Evolutionary conservation across 2,888 invertebrate genomes (phyloP).

Genomic region (Amiota minor): DNA sequence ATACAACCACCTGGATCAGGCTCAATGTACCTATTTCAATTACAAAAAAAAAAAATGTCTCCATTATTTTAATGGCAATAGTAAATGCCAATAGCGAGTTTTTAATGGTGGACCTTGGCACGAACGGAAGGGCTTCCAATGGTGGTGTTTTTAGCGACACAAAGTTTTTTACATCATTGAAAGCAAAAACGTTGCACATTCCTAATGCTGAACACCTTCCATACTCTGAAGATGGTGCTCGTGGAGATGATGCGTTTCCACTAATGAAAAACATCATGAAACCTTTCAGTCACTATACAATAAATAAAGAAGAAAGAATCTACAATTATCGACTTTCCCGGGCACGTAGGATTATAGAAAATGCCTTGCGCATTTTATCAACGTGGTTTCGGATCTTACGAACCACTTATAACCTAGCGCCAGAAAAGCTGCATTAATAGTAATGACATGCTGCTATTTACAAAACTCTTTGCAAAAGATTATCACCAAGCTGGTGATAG

Average conservation of each 20-base stretch:
- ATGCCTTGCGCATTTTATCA: not conserved
- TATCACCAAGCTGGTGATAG: too few relatives aligned
- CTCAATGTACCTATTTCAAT: too few relatives aligned
- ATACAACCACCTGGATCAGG: too few relatives aligned
- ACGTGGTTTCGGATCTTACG: too few relatives aligned
- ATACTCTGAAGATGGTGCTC: not conserved
- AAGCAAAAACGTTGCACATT: too few relatives aligned
- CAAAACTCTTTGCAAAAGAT: too few relatives aligned
- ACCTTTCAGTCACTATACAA: not conserved
- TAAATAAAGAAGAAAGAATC: not conserved
- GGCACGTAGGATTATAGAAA: not conserved
- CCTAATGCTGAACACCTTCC: not conserved
- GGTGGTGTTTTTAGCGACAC: not conserved
- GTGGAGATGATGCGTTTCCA: not conserved
- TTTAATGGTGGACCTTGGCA: not conserved
- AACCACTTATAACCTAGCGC: too few relatives aligned
- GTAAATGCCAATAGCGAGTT: not conserved
- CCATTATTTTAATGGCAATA: too few relatives aligned
- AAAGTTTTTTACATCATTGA: not conserved
- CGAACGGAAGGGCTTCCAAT: not conserved
- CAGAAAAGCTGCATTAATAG: too few relatives aligned
- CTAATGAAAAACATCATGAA: not conserved
- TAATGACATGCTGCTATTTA: too few relatives aligned
- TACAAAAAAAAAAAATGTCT: too few relatives aligned
- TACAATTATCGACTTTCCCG: not conserved